A percentile compares a stretch with the other conserved stretches of the same genome.
phyloP scores from a whole-genome alignment of 2,113 vertebrate species.

The Budorcas taxicolor region DNA sequence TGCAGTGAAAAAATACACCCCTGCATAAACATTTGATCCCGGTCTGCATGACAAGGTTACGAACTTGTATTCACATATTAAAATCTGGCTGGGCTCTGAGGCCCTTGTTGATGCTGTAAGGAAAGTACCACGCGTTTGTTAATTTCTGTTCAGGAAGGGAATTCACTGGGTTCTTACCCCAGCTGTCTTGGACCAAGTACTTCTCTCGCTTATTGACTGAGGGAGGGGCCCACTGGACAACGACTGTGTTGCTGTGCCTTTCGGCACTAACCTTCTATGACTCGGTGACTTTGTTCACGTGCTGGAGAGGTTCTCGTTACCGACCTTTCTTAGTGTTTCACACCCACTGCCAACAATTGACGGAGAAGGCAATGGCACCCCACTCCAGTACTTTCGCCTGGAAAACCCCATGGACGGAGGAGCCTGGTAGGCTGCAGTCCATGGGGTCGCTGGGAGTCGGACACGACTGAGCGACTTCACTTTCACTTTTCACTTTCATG shows the following conservation, averaged over 20 bases:
- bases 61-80: conserved; percentile 27
- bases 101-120: conserved; percentile 17
- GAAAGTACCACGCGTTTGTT: not conserved
- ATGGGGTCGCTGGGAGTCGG: too few relatives aligned
- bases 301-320: not conserved
- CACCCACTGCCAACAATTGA: not conserved
- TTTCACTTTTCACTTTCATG: too few relatives aligned
- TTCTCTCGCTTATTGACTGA: not conserved
- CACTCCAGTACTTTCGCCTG: too few relatives aligned
- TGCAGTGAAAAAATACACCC: conserved; percentile 21
- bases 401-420: too few relatives aligned
- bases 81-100: conserved; percentile 12
- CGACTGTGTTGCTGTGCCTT: not conserved
- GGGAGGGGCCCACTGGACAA: not conserved
- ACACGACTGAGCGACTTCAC: too few relatives aligned
- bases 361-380: too few relatives aligned
- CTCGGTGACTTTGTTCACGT: not conserved
- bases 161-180: conserved; percentile 33
- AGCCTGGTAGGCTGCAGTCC: too few relatives aligned
- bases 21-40: not conserved
- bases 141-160: conserved; percentile 45
- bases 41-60: not conserved
- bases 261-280: not conserved
- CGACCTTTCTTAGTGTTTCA: not conserved
- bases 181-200: not conserved